Conservation (phyloP, 2,797 vertebrate species). For the Dallia pectoralis region DNA sequence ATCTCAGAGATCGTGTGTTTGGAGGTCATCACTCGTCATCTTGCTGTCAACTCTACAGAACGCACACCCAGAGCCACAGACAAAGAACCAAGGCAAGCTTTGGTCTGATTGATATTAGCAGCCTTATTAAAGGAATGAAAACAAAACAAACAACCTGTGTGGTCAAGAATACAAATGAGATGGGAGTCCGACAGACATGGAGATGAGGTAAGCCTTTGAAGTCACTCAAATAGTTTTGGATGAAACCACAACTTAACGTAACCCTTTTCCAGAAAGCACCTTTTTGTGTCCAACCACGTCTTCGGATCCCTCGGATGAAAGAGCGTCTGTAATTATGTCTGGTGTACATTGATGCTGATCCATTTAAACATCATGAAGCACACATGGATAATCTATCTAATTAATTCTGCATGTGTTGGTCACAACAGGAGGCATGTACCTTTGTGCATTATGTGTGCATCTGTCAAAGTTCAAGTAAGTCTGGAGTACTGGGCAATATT, state of each 20-base stretch:
- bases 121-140: constrained; percentile 59
- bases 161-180: constrained; percentile 49
- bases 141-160: constrained; percentile 56
- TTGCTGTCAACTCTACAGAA: constrained; percentile 41
- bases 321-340: neutral
- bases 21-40: constrained; percentile 58
- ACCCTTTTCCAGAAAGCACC: constrained; percentile 17
- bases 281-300: neutral
- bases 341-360: neutral
- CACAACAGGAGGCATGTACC: neutral
- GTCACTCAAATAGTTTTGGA: constrained; percentile 30
- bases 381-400: neutral
- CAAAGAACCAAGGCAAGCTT: constrained; percentile 49
- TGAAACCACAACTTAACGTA: constrained; percentile 32
- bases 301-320: neutral
- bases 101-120: constrained; percentile 63
- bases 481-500: neutral
- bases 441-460: neutral
- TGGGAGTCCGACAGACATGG: constrained; percentile 1
- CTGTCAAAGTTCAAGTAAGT: neutral
- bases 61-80: constrained; percentile 33
- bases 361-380: neutral
- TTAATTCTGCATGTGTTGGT: neutral
- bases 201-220: constrained; percentile 29
- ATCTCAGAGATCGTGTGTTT: constrained; percentile 64